Conservation (phyloP, 1,140 invertebrate species). For the Formica selysi region DNA sequence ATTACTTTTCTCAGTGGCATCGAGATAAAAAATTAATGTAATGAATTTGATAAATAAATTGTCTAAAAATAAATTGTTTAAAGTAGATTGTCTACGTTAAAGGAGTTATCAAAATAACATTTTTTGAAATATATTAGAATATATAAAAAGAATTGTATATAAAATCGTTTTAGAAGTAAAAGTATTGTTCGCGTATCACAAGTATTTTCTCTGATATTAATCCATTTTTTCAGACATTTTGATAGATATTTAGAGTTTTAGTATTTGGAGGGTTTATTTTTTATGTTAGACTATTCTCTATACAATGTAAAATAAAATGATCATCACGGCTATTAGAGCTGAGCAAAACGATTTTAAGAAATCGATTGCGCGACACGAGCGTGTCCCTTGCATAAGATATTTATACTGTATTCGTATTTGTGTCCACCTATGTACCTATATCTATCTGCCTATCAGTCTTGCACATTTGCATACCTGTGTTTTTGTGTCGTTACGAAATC, state of each 20-base stretch:
- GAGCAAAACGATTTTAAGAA: not conserved
- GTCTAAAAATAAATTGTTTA: not conserved
- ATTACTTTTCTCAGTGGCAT: not conserved
- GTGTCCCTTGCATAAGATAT: slow-evolving; percentile 40
- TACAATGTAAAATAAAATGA: not conserved
- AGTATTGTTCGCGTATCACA: not conserved
- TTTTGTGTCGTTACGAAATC: slow-evolving; percentile 57
- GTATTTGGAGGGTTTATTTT: not conserved
- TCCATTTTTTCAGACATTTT: too few species aligned
- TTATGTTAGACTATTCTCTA: not conserved
- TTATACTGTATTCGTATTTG: slow-evolving; percentile 20
- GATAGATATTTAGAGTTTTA: not conserved
- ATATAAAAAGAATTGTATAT: not conserved
- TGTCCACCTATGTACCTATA: not conserved
- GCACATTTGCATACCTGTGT: slow-evolving; percentile 27
- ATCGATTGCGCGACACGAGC: not conserved
- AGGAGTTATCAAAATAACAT: too few species aligned
- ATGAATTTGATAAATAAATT: not conserved
- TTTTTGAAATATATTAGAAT: not conserved
- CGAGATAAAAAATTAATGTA: not conserved
- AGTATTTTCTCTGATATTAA: not conserved
- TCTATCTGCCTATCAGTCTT: slow-evolving; percentile 39
- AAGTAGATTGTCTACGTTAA: too few species aligned
- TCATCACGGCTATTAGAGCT: not conserved
- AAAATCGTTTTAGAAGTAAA: not conserved